phyloP scores from a whole-genome alignment of 2,797 vertebrate species.

The Prionace glauca region DNA sequence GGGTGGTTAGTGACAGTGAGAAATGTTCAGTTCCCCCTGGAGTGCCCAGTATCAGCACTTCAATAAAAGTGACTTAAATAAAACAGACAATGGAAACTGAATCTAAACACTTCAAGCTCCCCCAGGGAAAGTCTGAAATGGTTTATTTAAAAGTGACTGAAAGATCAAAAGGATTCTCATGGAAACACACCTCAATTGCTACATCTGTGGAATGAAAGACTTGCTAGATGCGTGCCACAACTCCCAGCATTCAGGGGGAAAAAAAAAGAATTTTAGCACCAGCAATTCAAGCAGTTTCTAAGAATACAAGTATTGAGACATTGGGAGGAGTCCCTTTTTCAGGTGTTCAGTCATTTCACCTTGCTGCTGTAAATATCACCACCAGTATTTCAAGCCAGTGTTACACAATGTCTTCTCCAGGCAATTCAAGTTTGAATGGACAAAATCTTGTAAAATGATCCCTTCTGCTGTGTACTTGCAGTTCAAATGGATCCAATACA shows the following conservation, averaged over 20 bases:
- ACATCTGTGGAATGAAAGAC: neutral
- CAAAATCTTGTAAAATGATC: neutral
- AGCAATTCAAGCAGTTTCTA: neutral
- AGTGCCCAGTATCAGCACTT: neutral
- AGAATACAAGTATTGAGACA: neutral
- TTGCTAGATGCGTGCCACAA: neutral
- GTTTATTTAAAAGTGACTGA: constrained; percentile 7
- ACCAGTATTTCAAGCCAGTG: neutral
- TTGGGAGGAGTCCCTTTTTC: neutral
- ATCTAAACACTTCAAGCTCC: neutral
- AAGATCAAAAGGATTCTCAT: constrained; percentile 10
- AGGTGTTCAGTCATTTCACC: neutral
- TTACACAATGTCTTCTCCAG: neutral
- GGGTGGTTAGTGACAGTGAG: neutral
- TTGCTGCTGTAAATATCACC: neutral
- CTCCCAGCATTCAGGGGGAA: neutral
- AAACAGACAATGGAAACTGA: constrained; percentile 3
- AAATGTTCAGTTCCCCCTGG: neutral
- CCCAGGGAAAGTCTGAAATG: neutral
- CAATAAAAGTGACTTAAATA: constrained; percentile 6
- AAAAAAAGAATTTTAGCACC: neutral
- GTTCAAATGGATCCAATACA: neutral
- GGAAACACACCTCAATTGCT: neutral
- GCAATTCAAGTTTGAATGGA: neutral
- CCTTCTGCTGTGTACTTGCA: neutral